Evolutionary conservation across 2,113 vertebrate species (phyloP).

Genomic region (Seriola aureovittata): DNA sequence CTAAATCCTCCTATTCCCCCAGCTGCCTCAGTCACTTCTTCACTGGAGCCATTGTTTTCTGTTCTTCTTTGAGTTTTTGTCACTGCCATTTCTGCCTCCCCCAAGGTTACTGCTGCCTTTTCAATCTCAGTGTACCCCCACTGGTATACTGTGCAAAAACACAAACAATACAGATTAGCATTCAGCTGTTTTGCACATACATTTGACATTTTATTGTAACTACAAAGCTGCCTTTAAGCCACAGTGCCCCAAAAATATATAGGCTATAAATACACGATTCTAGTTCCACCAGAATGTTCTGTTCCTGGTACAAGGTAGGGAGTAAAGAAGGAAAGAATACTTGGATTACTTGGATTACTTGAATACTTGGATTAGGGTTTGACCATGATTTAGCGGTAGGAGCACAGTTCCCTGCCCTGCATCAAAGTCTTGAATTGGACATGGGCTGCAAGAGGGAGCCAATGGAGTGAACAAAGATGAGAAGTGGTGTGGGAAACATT

Average conservation of each 20-base stretch:
- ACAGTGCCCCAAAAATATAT: neutral
- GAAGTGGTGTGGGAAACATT: neutral
- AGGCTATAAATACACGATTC: neutral
- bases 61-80: conserved; percentile 51
- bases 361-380: neutral
- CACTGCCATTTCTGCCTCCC: conserved; percentile 49
- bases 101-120: conserved; percentile 55
- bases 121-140: conserved; percentile 46
- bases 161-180: conserved; percentile 46
- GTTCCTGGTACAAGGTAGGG: neutral
- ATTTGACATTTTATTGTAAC: conserved; percentile 32
- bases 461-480: neutral
- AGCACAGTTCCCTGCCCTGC: neutral
- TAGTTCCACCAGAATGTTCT: neutral
- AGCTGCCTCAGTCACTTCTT: conserved; percentile 37
- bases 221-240: conserved; percentile 33
- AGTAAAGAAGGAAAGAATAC: neutral
- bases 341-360: too few relatives aligned
- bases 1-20: conserved; percentile 41
- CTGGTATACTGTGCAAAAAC: conserved; percentile 33
- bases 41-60: conserved; percentile 22
- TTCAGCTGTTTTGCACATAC: conserved; percentile 8
- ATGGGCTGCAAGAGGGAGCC: neutral
- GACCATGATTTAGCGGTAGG: neutral
- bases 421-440: neutral